Evolutionary conservation across 2,113 vertebrate species (phyloP).

Genomic region (Albula glossodonta): DNA sequence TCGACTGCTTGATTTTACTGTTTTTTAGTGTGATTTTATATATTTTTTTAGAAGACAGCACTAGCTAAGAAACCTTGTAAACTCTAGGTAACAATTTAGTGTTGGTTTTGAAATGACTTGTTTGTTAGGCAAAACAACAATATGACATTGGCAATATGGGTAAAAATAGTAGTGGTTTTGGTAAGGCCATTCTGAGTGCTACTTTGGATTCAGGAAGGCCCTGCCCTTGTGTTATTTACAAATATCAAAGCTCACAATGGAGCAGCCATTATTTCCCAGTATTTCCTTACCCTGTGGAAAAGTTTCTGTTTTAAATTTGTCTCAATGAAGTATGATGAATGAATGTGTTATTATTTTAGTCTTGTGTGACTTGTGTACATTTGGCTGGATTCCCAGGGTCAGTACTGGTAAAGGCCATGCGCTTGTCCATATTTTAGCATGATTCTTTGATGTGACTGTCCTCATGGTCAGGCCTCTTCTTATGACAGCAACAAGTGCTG

Average conservation of each 20-base stretch:
- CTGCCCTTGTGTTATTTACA: background rate
- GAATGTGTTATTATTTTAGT: slow-evolving; percentile 4
- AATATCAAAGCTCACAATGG: background rate
- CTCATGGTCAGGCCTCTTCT: background rate
- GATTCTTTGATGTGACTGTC: background rate
- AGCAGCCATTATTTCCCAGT: background rate
- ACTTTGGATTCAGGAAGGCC: background rate
- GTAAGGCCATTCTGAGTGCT: background rate
- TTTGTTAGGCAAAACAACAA: too few species aligned
- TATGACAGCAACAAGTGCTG: background rate
- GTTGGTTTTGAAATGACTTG: too few species aligned
- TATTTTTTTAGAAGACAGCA: too few species aligned
- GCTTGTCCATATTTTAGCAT: background rate
- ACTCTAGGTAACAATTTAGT: too few species aligned
- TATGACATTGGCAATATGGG: background rate
- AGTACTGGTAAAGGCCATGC: background rate
- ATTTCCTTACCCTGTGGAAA: background rate
- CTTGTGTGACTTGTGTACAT: background rate
- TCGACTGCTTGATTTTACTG: too few species aligned
- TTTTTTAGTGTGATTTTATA: too few species aligned
- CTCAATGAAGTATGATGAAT: background rate
- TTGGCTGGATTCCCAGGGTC: slow-evolving; percentile 27
- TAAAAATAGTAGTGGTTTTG: background rate
- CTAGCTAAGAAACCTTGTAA: too few species aligned
- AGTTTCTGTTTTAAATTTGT: slow-evolving; percentile 20